A percentile compares a stretch with the other conserved stretches of the same genome.
phyloP scores from a whole-genome alignment of 2,888 invertebrate species.

The Eilema depressum region DNA sequence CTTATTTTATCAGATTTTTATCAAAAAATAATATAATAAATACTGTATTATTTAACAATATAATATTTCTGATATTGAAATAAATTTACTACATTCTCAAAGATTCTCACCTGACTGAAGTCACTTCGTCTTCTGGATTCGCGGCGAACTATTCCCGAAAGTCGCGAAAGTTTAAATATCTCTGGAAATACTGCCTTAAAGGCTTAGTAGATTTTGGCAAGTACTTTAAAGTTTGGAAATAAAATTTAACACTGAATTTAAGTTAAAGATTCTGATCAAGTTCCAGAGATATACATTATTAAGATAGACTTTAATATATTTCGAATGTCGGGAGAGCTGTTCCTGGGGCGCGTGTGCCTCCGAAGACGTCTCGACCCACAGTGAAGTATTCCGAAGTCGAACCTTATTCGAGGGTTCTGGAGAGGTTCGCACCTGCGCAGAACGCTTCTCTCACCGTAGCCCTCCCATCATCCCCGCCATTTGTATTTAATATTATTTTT shows the following conservation, averaged over 20 bases:
- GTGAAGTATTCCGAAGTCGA: slow-evolving; percentile 27
- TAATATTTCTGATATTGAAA: neutral
- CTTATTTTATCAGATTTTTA: neutral
- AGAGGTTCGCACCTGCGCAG: slow-evolving; percentile 67
- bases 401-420: slow-evolving; percentile 49
- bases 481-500: slow-evolving; percentile 12
- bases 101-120: slow-evolving; percentile 12
- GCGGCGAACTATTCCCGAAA: slow-evolving; percentile 17
- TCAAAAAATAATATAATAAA: neutral
- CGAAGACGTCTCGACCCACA: slow-evolving; percentile 35
- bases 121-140: neutral
- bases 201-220: neutral
- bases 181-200: neutral
- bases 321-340: slow-evolving; percentile 28
- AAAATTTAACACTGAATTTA: neutral
- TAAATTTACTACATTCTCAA: neutral
- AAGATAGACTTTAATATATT: slow-evolving; percentile 16
- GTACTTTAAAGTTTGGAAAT: neutral
- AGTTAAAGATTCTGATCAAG: slow-evolving; percentile 10
- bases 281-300: slow-evolving; percentile 17
- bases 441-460: slow-evolving; percentile 22
- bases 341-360: slow-evolving; percentile 28
- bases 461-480: slow-evolving; percentile 41
- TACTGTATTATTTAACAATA: neutral
- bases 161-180: slow-evolving; percentile 24